Conservation (phyloP, 2,888 invertebrate genomes). For the Antitype chi region DNA sequence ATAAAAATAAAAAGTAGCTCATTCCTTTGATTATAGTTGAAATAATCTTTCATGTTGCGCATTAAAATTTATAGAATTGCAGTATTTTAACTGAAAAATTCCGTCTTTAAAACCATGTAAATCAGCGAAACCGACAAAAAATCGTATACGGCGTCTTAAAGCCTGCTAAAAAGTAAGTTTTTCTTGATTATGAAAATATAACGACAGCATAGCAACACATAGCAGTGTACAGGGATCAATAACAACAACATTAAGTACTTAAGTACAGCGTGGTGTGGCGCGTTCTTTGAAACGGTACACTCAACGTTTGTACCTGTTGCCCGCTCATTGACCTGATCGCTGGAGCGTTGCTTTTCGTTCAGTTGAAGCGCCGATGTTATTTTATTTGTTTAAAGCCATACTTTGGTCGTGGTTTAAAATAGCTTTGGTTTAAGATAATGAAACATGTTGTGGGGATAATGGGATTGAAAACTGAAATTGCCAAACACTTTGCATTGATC, state of each 20-base stretch:
- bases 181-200: neutral
- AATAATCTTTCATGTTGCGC: too few species aligned
- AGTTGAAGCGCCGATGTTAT: conserved; percentile 1
- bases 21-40: too few species aligned
- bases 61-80: too few species aligned
- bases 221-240: conserved; percentile 6
- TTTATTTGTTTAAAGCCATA: conserved; percentile 19
- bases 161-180: too few species aligned
- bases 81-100: too few species aligned
- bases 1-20: too few species aligned
- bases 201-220: neutral
- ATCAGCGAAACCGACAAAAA: too few species aligned
- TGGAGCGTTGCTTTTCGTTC: neutral
- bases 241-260: conserved; percentile 8
- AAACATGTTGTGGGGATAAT: neutral
- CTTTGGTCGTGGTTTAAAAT: neutral
- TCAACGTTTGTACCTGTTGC: conserved; percentile 42
- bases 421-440: too few species aligned
- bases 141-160: too few species aligned
- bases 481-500: neutral
- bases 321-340: conserved; percentile 19
- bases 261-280: neutral
- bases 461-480: neutral
- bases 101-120: too few species aligned
- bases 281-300: conserved; percentile 23